Evolutionary conservation across 1,140 invertebrate genomes (phyloP), one percentile per base, ranked within the genome.

Genomic region (Rhizoglyphus robini): DNA sequence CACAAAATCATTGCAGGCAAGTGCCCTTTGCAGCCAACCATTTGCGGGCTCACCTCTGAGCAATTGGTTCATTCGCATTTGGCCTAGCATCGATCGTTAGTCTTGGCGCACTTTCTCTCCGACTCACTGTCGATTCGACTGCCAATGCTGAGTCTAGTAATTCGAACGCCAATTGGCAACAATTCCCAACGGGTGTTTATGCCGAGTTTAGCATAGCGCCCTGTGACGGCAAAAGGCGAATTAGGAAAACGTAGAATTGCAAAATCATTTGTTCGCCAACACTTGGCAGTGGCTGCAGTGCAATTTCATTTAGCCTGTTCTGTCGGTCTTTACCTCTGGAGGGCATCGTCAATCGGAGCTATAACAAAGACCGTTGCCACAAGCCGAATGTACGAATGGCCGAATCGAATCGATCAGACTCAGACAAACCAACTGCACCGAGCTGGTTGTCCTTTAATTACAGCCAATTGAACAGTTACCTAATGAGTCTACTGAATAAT

Each of bases 401-500:
- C n/a, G n/a, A n/a, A n/a, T n/a, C n/a, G n/a, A n/a, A n/a, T n/a
- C n/a, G n/a, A n/a, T n/a, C n/a, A n/a, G n/a, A n/a, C n/a, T n/a
- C n/a, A n/a, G n/a, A n/a, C n/a, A n/a, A n/a, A n/a, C n/a, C n/a
- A n/a, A n/a, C n/a, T n/a, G n/a, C n/a, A n/a, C n/a, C n/a, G n/a
- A n/a, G n/a, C n/a, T n/a, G n/a, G n/a, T n/a, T n/a, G n/a, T n/a
- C n/a, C n/a, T n/a, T 23, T 54, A 54, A 54, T 54, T 54, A 54
- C 51, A 27, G 20, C 15, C 51, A 23, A 54, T 54, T 25, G 23
- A 32, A 32, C 51, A 54, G 51, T 54, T 15, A 20, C 15, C 8
- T 54, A 54, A 54, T 32, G 23, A 27, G 51, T 27, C 31, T 32
- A 8, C 20, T 54, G 51, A 54, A 54, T 54, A 54, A 54, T 54